A percentile compares a stretch with the other conserved stretches of the same genome.
These are phyloP conservation scores for Rhamphomyia laevipes DNA, from an alignment of 2,888 invertebrate genomes.

Conservation along the genomic window DNA sequence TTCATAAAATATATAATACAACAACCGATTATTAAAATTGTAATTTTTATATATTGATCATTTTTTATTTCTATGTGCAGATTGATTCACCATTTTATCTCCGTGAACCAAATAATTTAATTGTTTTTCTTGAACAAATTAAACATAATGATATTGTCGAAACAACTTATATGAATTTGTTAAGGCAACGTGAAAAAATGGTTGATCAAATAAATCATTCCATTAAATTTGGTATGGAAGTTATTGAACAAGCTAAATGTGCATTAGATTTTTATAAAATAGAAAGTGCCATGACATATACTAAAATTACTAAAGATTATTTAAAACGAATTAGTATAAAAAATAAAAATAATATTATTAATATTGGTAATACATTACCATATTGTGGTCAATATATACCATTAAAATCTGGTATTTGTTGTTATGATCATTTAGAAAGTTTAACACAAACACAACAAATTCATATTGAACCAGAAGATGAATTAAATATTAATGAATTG, in stretches of 20 bases:
- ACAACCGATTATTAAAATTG: neutral
- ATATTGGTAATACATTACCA: slow-evolving; percentile 17
- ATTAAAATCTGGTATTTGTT: slow-evolving; percentile 21
- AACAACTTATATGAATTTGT: slow-evolving; percentile 26
- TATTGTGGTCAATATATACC: slow-evolving; percentile 21
- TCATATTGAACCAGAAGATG: slow-evolving; percentile 27
- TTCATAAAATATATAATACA: neutral
- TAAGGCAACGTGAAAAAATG: slow-evolving; percentile 29
- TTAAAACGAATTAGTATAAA: slow-evolving; percentile 28
- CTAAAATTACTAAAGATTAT: slow-evolving; percentile 26
- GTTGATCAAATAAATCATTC: slow-evolving; percentile 32
- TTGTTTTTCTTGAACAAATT: slow-evolving; percentile 33
- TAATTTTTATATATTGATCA: neutral
- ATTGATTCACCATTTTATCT: slow-evolving; percentile 33
- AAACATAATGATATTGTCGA: slow-evolving; percentile 32
- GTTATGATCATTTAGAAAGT: slow-evolving; percentile 29
- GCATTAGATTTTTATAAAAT: slow-evolving; percentile 29
- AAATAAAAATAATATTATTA: slow-evolving; percentile 19
- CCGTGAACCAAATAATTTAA: slow-evolving; percentile 31
- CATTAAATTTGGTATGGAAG: slow-evolving; percentile 29
- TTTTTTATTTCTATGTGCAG: slow-evolving; percentile 11
- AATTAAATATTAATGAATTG: slow-evolving; percentile 21
- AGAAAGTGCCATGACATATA: slow-evolving; percentile 25
- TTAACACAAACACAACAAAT: slow-evolving; percentile 21
- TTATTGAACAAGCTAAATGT: slow-evolving; percentile 33